phyloP scores from a whole-genome alignment of 1,140 invertebrate genomes.

The Drosophila jambulina region DNA sequence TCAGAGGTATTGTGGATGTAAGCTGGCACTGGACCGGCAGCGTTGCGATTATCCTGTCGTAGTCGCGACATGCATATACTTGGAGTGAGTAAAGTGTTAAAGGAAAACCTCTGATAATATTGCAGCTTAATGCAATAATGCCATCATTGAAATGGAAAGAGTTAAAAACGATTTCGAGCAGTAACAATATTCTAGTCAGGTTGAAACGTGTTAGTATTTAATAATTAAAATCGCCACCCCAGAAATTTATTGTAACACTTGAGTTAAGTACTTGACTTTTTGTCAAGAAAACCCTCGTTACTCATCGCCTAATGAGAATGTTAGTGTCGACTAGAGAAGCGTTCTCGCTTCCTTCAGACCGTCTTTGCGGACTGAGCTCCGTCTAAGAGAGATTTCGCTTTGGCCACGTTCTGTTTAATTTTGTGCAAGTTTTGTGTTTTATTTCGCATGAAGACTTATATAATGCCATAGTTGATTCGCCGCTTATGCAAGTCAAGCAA shows the following conservation, averaged over 20 bases:
- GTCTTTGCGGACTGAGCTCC: slow-evolving; percentile 27
- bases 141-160: not conserved
- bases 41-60: slow-evolving; percentile 1
- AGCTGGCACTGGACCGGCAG: slow-evolving; percentile 2
- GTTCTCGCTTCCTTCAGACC: slow-evolving; percentile 18
- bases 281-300: not conserved
- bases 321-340: slow-evolving; percentile 14
- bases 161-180: no score
- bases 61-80: not conserved
- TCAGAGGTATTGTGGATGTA: slow-evolving; percentile 27
- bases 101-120: not conserved
- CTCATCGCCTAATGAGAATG: slow-evolving; percentile 20
- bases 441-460: slow-evolving; percentile 19
- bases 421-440: slow-evolving; percentile 51
- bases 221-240: not conserved
- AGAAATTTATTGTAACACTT: no score
- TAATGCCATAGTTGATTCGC: slow-evolving; percentile 25
- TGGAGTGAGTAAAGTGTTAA: not conserved
- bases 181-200: no score
- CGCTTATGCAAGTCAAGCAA: slow-evolving; percentile 75
- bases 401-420: slow-evolving; percentile 67
- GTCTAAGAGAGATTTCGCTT: slow-evolving; percentile 57
- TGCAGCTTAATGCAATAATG: not conserved
- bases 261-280: not conserved
- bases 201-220: not conserved